These are phyloP conservation scores for Chondrilla cf. caribensis DNA, from an alignment of 37 sponge, comb jelly and placozoan genomes.

Conservation along the genomic window DNA sequence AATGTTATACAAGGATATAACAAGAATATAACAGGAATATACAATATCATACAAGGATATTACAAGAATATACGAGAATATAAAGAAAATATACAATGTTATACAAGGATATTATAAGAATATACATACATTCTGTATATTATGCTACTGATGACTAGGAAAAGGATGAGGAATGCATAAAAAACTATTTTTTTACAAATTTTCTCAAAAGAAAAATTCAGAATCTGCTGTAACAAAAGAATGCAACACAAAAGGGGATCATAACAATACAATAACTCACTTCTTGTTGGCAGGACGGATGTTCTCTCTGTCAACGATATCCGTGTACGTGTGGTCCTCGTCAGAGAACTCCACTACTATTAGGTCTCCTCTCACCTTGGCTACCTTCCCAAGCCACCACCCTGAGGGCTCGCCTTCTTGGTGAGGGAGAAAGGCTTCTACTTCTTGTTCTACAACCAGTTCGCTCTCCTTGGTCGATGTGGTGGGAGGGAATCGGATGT, in stretches of 20 bases:
- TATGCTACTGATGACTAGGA: too few species aligned
- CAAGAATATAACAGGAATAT: too few species aligned
- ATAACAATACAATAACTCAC: too few species aligned
- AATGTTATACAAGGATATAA: constrained; percentile 1
- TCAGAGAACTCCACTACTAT: constrained; percentile 29
- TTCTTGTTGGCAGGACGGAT: constrained; percentile 53
- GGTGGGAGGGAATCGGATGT: constrained; percentile 41
- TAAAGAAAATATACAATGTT: constrained; percentile 1
- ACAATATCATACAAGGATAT: too few species aligned
- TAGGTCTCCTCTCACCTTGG: constrained; percentile 82
- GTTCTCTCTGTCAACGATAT: constrained; percentile 65
- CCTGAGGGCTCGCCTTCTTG: constrained; percentile 73
- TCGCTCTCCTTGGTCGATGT: background rate
- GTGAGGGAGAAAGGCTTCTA: constrained; percentile 72
- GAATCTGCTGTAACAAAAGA: too few species aligned
- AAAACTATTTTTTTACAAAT: too few species aligned
- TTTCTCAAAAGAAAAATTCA: too few species aligned
- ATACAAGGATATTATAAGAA: too few species aligned
- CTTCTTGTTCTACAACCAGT: constrained; percentile 34
- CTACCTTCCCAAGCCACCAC: constrained; percentile 76
- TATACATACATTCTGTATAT: too few species aligned
- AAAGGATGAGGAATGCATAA: too few species aligned
- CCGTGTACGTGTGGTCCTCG: constrained; percentile 26
- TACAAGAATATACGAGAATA: background rate
- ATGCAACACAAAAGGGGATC: too few species aligned